Conservation (phyloP, 2,113 vertebrate species). For the Entosphenus tridentatus region DNA sequence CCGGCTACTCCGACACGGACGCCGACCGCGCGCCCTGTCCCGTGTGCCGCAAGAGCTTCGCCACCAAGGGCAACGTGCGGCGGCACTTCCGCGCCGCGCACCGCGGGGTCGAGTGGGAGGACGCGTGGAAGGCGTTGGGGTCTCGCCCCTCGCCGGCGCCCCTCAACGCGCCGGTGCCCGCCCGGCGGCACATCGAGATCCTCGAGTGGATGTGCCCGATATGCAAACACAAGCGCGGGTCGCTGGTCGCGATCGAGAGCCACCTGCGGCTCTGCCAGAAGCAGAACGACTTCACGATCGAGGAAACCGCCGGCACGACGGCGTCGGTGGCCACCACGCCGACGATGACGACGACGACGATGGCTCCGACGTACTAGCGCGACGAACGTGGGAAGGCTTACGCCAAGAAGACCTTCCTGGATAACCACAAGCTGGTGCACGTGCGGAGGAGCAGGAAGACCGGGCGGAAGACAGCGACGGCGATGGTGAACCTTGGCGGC, state of each 20-base stretch:
- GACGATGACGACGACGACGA: slow-evolving; percentile 23
- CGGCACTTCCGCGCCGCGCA: slow-evolving; percentile 97
- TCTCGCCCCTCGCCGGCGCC: no score
- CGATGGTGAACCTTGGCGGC: no score
- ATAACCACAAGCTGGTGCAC: slow-evolving; percentile 40
- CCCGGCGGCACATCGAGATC: slow-evolving; percentile 18
- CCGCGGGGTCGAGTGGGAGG: slow-evolving; percentile 28
- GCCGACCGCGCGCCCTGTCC: slow-evolving; percentile 30
- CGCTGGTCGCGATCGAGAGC: slow-evolving; percentile 65
- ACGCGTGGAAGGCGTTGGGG: no score
- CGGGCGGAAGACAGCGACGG: no score
- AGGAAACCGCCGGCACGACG: no score
- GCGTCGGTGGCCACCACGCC: slow-evolving; percentile 15
- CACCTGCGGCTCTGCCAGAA: slow-evolving; percentile 69
- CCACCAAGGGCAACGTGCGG: slow-evolving; percentile 89
- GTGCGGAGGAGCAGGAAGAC: no score
- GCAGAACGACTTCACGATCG: no score
- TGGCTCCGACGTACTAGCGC: slow-evolving; percentile 53
- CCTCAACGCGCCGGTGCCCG: no score
- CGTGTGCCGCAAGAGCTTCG: slow-evolving; percentile 63
- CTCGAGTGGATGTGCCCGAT: slow-evolving; percentile 51
- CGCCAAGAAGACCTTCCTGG: slow-evolving; percentile 74
- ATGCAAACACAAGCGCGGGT: slow-evolving; percentile 80
- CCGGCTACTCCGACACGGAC: slow-evolving; percentile 39
- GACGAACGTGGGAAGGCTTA: slow-evolving; percentile 78